phyloP scores from a whole-genome alignment of 2,113 vertebrate species.

The Alaudala cheleensis region DNA sequence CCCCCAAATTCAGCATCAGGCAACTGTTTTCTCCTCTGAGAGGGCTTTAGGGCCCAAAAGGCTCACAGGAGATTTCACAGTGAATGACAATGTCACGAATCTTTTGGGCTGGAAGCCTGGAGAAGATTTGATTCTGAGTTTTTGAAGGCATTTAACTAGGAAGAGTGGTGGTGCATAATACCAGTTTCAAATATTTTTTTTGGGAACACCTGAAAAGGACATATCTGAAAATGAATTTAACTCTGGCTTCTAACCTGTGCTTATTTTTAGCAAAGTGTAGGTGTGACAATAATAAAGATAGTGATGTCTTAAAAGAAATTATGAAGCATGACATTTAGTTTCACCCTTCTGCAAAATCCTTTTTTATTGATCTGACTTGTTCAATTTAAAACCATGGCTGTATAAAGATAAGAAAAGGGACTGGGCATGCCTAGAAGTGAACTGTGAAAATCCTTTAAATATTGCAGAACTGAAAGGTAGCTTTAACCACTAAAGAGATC shows the following conservation, averaged over 20 bases:
- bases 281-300: constrained; percentile 35
- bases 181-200: background rate
- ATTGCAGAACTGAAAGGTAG: background rate
- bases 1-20: background rate
- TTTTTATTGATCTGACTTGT: constrained; percentile 57
- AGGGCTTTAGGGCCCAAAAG: background rate
- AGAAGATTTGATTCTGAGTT: background rate
- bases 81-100: background rate
- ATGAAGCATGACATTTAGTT: constrained; percentile 53
- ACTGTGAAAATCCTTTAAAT: constrained; percentile 45
- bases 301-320: constrained; percentile 5
- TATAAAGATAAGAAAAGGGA: constrained; percentile 9
- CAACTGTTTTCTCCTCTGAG: background rate
- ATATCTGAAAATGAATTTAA: constrained; percentile 40
- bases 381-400: constrained; percentile 16
- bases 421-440: background rate
- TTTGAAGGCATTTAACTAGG: background rate
- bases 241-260: constrained; percentile 27
- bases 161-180: background rate
- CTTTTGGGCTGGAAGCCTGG: background rate
- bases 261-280: constrained; percentile 48
- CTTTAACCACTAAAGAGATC: constrained; percentile 2
- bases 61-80: background rate
- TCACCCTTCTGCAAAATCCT: constrained; percentile 39
- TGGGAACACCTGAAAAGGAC: constrained; percentile 10